phyloP scores from a whole-genome alignment of 2,113 vertebrate genomes.

The Ivindomyrus marchei region DNA sequence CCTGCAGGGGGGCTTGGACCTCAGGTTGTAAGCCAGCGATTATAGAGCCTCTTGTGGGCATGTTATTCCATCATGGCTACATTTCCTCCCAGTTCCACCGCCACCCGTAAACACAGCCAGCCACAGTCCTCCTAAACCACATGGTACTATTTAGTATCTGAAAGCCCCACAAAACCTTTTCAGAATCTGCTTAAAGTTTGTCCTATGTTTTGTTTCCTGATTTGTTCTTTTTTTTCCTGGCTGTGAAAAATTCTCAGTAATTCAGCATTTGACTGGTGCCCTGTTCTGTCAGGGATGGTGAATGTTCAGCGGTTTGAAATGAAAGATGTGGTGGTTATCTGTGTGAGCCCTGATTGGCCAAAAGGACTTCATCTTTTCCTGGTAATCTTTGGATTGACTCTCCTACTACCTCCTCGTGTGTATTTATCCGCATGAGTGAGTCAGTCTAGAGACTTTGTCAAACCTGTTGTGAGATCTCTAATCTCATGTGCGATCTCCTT shows the following conservation, averaged over 20 bases:
- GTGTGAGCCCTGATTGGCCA: background rate
- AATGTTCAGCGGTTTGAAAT: background rate
- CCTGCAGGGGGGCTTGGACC: background rate
- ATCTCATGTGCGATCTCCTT: background rate
- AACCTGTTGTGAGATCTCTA: background rate
- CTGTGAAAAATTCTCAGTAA: background rate
- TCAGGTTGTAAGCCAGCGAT: background rate
- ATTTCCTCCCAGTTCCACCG: background rate
- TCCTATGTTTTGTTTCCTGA: background rate
- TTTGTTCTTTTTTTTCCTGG: background rate
- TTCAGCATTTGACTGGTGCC: background rate
- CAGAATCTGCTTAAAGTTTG: background rate
- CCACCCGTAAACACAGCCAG: background rate
- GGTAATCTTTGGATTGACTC: background rate
- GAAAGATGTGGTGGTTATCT: background rate
- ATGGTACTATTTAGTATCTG: background rate
- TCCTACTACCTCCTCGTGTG: background rate
- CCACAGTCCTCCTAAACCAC: background rate
- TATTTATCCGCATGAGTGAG: background rate
- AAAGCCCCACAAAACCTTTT: background rate
- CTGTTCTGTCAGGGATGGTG: background rate
- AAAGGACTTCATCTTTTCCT: background rate
- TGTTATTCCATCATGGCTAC: background rate
- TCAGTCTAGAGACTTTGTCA: background rate
- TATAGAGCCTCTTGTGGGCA: background rate